Evolutionary conservation across 2,797 vertebrate genomes (phyloP).

Genomic region (Macroramphosus scolopax): DNA sequence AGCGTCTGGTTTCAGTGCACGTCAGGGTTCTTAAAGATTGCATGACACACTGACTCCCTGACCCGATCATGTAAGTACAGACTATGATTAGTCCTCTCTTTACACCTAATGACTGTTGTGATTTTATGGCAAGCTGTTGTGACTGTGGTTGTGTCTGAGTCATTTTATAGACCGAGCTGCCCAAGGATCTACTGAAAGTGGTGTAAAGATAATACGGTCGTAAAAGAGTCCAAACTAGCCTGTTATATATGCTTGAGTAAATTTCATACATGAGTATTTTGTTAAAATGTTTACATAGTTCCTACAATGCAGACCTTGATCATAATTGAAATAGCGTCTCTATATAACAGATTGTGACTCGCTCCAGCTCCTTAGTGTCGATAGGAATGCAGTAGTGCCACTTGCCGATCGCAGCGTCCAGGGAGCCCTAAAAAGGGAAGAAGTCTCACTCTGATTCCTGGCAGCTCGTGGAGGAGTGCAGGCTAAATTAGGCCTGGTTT

Average conservation of each 20-base stretch:
- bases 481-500: constrained; percentile 76
- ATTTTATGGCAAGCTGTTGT: constrained; percentile 45
- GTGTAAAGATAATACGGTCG: constrained; percentile 21
- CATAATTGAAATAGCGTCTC: constrained; percentile 9
- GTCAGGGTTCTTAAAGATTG: constrained; percentile 43
- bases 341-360: constrained; percentile 12
- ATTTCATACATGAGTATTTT: constrained; percentile 1
- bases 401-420: constrained; percentile 64
- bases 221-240: constrained; percentile 19
- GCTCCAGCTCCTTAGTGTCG: constrained; percentile 33
- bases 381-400: constrained; percentile 64
- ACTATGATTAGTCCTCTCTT: constrained; percentile 45
- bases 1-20: constrained; percentile 39
- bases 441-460: constrained; percentile 73
- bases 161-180: constrained; percentile 11
- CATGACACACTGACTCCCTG: constrained; percentile 46
- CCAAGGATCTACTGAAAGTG: constrained; percentile 15
- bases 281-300: constrained; percentile 9
- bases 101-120: constrained; percentile 49
- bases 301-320: not conserved
- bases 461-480: constrained; percentile 56
- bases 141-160: constrained; percentile 13
- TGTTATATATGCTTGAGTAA: constrained; percentile 10
- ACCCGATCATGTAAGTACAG: constrained; percentile 40
- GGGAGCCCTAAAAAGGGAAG: constrained; percentile 80